Evolutionary conservation across 2,888 invertebrate genomes (phyloP).

Genomic region (Ypsolopha sequella): DNA sequence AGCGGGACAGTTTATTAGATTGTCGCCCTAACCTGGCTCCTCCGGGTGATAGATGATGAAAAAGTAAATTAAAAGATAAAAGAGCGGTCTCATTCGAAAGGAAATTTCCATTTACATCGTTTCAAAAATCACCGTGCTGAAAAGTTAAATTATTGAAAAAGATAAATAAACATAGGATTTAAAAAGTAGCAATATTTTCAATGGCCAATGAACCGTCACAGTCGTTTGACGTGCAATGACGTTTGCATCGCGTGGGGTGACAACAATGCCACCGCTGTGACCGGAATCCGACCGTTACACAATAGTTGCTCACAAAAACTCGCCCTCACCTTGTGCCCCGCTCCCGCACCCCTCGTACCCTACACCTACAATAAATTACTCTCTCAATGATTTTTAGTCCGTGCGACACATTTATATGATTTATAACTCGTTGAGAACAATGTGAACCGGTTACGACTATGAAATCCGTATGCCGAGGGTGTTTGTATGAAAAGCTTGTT

Average conservation of each 20-base stretch:
- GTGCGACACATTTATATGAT: constrained; percentile 58
- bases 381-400: constrained; percentile 56
- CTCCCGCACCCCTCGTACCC: constrained; percentile 13
- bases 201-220: constrained; percentile 3
- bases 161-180: constrained; percentile 7
- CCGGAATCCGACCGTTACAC: constrained; percentile 26
- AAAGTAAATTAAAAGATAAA: constrained; percentile 19
- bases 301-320: constrained; percentile 36
- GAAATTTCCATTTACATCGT: not conserved
- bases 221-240: constrained; percentile 16
- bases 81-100: constrained; percentile 5
- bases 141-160: too few relatives aligned
- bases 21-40: constrained; percentile 59
- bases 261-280: constrained; percentile 17
- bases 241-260: constrained; percentile 20
- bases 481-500: constrained; percentile 33
- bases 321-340: constrained; percentile 37
- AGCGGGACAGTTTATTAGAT: constrained; percentile 60
- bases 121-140: too few relatives aligned
- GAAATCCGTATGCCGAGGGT: constrained; percentile 37
- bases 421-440: constrained; percentile 49
- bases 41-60: constrained; percentile 15
- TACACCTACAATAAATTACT: constrained; percentile 48
- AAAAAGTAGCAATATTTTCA: not conserved
- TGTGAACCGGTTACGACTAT: constrained; percentile 51